Percentiles rank a stretch among this genome's conserved stretches.
phyloP scores from a whole-genome alignment of 2,888 invertebrate species.

The Drosophila mulleri region DNA sequence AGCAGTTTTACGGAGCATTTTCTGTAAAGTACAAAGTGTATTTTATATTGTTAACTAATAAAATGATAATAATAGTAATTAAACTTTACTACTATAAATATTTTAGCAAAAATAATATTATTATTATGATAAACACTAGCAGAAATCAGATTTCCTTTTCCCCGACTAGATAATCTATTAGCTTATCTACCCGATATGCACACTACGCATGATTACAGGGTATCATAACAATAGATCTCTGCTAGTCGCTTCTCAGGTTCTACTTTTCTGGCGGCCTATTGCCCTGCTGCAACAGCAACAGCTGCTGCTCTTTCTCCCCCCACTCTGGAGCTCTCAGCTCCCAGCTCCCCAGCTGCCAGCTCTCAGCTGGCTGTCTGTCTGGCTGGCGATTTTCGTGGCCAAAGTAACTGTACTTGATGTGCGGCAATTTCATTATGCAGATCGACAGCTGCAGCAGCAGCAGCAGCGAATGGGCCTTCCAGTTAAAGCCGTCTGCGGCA shows the following conservation, averaged over 20 bases:
- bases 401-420: constrained; percentile 66
- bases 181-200: not conserved
- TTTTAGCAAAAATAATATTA: not conserved
- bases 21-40: no score
- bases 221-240: constrained; percentile 21
- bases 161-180: not conserved
- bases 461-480: constrained; percentile 15
- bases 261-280: constrained; percentile 56
- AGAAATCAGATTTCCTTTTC: no score
- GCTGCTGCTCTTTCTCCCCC: constrained; percentile 35
- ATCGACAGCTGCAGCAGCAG: constrained; percentile 54
- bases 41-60: no score
- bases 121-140: no score
- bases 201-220: not conserved
- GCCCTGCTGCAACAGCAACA: constrained; percentile 48
- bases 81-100: no score
- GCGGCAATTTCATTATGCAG: constrained; percentile 70
- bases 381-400: constrained; percentile 30
- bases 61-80: no score
- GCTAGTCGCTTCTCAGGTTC: constrained; percentile 62
- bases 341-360: not conserved
- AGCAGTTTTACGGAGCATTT: no score
- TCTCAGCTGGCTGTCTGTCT: constrained; percentile 1
- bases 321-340: constrained; percentile 2
- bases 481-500: constrained; percentile 25